Conservation (phyloP, 2,113 vertebrate genomes). For the Triplophysa dalaica region DNA sequence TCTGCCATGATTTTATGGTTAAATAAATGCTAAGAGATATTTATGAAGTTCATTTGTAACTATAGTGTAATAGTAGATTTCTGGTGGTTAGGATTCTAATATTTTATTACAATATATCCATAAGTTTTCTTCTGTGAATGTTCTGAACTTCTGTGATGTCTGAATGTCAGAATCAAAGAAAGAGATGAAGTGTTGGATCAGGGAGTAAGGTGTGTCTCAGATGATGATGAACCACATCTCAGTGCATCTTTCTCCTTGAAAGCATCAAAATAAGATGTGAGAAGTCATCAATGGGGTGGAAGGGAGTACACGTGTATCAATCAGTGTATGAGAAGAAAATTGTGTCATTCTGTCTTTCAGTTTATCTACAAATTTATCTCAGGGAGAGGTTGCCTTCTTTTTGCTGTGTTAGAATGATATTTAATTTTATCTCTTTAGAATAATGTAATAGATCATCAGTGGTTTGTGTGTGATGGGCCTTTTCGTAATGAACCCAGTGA, state of each 20-base stretch:
- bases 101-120: no score
- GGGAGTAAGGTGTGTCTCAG: conserved; percentile 5
- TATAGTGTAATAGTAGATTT: not conserved
- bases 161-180: conserved; percentile 25
- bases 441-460: not conserved
- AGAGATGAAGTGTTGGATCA: conserved; percentile 22
- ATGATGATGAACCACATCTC: conserved; percentile 2
- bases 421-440: not conserved
- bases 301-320: not conserved
- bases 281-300: not conserved
- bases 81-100: not conserved
- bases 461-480: not conserved
- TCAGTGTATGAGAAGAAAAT: not conserved
- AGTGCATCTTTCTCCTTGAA: not conserved
- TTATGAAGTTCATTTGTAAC: not conserved
- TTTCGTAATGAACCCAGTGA: no score
- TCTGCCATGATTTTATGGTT: not conserved
- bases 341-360: not conserved
- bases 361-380: not conserved
- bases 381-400: not conserved
- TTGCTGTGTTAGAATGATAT: conserved; percentile 25
- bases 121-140: no score
- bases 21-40: no score
- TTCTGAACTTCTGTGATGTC: no score
- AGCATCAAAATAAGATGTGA: no score